Evolutionary conservation across 2,797 vertebrate species (phyloP).

Genomic region (Sylvilagus floridanus): DNA sequence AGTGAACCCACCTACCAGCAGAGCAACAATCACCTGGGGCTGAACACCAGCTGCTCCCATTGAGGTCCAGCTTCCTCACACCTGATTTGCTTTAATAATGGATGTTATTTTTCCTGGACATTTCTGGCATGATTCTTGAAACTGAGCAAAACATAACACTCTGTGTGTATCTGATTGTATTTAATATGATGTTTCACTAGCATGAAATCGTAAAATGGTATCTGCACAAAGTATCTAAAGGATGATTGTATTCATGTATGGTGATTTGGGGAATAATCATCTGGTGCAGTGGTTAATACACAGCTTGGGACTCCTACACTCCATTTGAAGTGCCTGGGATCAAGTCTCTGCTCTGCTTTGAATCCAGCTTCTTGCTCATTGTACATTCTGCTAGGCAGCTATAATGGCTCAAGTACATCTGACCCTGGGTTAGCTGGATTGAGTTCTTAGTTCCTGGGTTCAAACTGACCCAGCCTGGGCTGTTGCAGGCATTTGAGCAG

Average conservation of each 20-base stretch:
- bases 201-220: neutral
- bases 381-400: too few species aligned
- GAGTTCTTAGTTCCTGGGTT: too few species aligned
- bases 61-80: neutral
- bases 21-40: too few species aligned
- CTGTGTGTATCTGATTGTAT: neutral
- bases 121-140: neutral
- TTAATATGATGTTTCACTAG: neutral
- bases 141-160: neutral
- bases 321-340: too few species aligned
- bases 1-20: neutral
- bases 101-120: neutral
- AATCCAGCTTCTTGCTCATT: too few species aligned
- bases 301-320: too few species aligned
- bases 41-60: neutral
- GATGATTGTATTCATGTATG: neutral
- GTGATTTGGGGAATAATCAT: neutral
- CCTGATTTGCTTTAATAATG: neutral
- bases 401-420: too few species aligned
- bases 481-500: too few species aligned
- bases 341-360: too few species aligned
- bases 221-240: neutral
- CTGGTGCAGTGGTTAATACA: too few species aligned
- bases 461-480: too few species aligned
- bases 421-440: too few species aligned